These are phyloP conservation scores for Nycticryphes semicollaris DNA, from an alignment of 2,113 vertebrate genomes.

Conservation along the genomic window DNA sequence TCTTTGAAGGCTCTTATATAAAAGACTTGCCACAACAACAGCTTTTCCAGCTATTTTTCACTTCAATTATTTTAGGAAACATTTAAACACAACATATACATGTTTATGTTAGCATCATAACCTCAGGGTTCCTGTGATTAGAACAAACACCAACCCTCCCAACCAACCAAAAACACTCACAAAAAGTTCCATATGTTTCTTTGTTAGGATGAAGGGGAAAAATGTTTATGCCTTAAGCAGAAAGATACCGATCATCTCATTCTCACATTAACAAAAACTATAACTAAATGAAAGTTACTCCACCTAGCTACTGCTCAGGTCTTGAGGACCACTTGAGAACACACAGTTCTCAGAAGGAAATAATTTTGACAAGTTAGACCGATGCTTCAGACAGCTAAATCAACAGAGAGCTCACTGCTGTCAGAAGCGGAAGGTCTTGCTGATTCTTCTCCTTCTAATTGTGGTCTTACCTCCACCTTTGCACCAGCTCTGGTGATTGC, in stretches of 20 bases:
- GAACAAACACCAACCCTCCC: neutral
- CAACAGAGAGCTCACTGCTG: neutral
- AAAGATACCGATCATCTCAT: neutral
- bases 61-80: neutral
- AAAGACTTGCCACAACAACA: neutral
- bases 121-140: neutral
- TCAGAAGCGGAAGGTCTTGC: neutral
- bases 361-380: neutral
- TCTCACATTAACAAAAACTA: neutral
- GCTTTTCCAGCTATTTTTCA: neutral
- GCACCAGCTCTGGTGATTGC: neutral
- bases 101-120: neutral
- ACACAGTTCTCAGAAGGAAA: neutral
- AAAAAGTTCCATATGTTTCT: neutral
- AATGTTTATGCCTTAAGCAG: neutral
- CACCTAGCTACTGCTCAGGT: neutral
- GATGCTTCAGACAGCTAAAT: neutral
- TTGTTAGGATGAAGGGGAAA: neutral
- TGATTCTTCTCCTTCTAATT: neutral
- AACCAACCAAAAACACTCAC: neutral
- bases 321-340: neutral
- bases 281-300: neutral
- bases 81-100: neutral
- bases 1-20: neutral
- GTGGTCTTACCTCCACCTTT: neutral